Evolutionary conservation across 2,797 vertebrate species (phyloP).

Genomic region (Sylvia borin): DNA sequence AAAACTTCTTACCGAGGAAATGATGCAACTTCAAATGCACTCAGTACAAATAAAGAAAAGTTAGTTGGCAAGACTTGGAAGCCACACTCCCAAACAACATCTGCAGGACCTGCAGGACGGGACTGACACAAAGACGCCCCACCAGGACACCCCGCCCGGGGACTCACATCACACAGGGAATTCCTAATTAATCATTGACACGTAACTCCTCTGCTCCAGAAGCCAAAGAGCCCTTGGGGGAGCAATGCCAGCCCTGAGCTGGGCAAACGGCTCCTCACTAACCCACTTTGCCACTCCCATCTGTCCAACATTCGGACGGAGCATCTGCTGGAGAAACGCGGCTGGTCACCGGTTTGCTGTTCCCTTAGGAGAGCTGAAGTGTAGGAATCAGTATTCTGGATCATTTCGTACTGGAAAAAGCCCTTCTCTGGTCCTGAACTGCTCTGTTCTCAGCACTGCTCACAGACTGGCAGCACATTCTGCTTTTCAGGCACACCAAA

Average conservation of each 20-base stretch:
- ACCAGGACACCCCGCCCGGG: neutral
- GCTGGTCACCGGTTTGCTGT: neutral
- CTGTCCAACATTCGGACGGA: neutral
- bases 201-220: neutral
- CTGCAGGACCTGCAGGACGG: conserved; percentile 62
- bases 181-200: neutral
- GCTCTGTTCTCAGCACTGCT: neutral
- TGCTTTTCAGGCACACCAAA: neutral
- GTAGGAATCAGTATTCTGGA: neutral
- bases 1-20: conserved; percentile 72
- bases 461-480: neutral
- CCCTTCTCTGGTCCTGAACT: neutral
- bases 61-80: conserved; percentile 48
- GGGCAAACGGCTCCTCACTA: neutral
- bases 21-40: conserved; percentile 69
- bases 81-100: conserved; percentile 67
- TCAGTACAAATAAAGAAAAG: conserved; percentile 58
- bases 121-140: neutral
- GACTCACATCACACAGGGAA: neutral
- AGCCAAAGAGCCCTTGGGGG: neutral
- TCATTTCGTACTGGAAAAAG: neutral
- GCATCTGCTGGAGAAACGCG: neutral
- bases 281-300: neutral
- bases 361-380: neutral
- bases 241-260: neutral